Conservation (phyloP, 1,140 invertebrate genomes). For the Prorops nasuta region DNA sequence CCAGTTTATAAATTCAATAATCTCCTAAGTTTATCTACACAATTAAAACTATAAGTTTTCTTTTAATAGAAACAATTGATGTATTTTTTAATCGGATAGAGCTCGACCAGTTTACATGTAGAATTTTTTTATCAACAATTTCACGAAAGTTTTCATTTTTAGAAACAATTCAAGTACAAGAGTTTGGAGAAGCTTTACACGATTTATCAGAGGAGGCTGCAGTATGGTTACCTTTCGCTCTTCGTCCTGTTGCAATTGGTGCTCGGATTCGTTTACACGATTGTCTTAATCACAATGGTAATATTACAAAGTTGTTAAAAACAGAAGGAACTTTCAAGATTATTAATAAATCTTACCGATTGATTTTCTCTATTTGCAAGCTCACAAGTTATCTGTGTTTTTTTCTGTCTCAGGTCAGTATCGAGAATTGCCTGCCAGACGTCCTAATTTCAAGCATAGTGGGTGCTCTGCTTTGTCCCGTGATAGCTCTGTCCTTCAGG, state of each 20-base stretch:
- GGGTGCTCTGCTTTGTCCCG: conserved; percentile 51
- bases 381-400: conserved; percentile 8
- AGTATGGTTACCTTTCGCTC: conserved; percentile 74
- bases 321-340: no score
- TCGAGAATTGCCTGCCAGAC: conserved; percentile 47
- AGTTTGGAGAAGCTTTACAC: conserved; percentile 71
- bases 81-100: no score
- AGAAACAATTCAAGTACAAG: conserved; percentile 74
- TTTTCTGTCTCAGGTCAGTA: conserved; percentile 37
- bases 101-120: no score
- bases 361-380: no score
- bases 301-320: conserved; percentile 34
- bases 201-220: conserved; percentile 72
- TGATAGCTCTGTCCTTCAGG: conserved; percentile 56
- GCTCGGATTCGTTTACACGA: conserved; percentile 64
- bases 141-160: conserved; percentile 47
- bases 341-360: no score
- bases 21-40: no score
- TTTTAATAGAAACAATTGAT: no score
- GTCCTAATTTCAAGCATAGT: conserved; percentile 41
- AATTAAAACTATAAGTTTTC: no score
- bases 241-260: conserved; percentile 69
- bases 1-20: no score
- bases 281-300: conserved; percentile 60
- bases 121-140: no score